These are phyloP conservation scores for Macroramphosus scolopax DNA, from an alignment of 2,797 vertebrate genomes.

Conservation along the genomic window DNA sequence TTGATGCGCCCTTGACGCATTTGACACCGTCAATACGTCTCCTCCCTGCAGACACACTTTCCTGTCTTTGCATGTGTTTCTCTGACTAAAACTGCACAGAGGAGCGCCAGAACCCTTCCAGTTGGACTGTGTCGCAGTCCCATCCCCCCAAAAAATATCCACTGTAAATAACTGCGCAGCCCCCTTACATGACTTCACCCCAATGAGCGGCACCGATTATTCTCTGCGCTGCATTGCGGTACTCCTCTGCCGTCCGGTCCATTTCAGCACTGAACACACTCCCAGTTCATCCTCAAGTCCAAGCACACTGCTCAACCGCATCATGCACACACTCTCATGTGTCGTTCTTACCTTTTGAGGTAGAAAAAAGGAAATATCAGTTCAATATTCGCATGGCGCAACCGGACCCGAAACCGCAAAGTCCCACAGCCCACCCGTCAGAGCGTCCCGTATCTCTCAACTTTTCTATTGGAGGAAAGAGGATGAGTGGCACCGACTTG, in stretches of 20 bases:
- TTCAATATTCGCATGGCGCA: conserved; percentile 37
- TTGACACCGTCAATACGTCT: conserved; percentile 49
- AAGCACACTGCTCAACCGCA: background rate
- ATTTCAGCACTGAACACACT: conserved; percentile 16
- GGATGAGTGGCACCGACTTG: conserved; percentile 33
- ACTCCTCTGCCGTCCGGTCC: conserved; percentile 54
- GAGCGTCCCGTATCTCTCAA: conserved; percentile 55
- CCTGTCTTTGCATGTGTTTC: background rate
- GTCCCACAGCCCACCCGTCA: conserved; percentile 49
- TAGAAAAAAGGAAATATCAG: conserved; percentile 37
- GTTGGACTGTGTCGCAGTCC: conserved; percentile 9
- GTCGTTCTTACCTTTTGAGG: conserved; percentile 68
- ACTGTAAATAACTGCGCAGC: conserved; percentile 37
- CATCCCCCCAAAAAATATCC: too few relatives aligned
- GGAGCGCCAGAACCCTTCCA: background rate
- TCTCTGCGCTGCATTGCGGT: conserved; percentile 81
- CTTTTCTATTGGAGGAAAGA: conserved; percentile 73
- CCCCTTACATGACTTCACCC: conserved; percentile 51
- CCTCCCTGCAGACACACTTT: conserved; percentile 21
- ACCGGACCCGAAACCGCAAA: conserved; percentile 67
- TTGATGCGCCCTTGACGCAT: conserved; percentile 55
- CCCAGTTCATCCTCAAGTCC: background rate
- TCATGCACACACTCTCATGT: conserved; percentile 11
- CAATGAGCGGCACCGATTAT: conserved; percentile 47
- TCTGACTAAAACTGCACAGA: conserved; percentile 1